These are phyloP conservation scores for Neomicropteryx cornuta DNA, from an alignment of 1,140 invertebrate genomes.

Conservation along the genomic window DNA sequence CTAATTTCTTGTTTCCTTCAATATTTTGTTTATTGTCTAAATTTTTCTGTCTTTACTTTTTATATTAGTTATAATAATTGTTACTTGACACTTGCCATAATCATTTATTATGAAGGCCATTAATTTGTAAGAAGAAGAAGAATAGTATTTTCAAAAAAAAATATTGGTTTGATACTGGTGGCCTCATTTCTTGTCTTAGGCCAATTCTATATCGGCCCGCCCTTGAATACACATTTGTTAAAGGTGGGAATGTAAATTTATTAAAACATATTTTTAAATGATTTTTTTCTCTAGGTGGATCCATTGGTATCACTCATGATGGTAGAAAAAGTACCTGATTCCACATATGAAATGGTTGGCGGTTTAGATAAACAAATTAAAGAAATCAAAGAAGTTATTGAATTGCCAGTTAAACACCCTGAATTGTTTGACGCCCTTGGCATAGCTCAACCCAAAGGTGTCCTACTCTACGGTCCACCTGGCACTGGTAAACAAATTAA, in stretches of 20 bases:
- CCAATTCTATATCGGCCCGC: too few relatives aligned
- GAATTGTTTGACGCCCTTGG: constrained; percentile 98
- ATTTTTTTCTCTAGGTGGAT: too few relatives aligned
- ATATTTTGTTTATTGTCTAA: too few relatives aligned
- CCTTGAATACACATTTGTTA: too few relatives aligned
- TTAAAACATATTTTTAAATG: too few relatives aligned
- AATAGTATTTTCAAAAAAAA: constrained; percentile 7
- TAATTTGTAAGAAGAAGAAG: constrained; percentile 7
- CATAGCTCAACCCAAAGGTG: constrained; percentile 99
- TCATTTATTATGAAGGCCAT: too few relatives aligned
- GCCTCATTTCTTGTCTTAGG: constrained; percentile 10
- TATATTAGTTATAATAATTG: too few relatives aligned
- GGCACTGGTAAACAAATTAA: constrained; percentile 54
- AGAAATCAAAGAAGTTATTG: constrained; percentile 99
- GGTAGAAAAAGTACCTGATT: constrained; percentile 99
- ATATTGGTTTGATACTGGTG: not conserved
- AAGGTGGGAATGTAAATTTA: too few relatives aligned
- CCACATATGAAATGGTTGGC: constrained; percentile 99
- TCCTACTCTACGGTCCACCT: constrained; percentile 95
- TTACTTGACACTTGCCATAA: too few relatives aligned
- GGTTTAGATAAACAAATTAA: constrained; percentile 99
- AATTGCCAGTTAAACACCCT: constrained; percentile 98
- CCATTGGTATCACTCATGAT: constrained; percentile 99
- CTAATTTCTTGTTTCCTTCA: too few relatives aligned
- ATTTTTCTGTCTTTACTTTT: too few relatives aligned